These are phyloP conservation scores for Threskiornis aethiopicus DNA, from an alignment of 2,797 vertebrate genomes.

Conservation along the genomic window DNA sequence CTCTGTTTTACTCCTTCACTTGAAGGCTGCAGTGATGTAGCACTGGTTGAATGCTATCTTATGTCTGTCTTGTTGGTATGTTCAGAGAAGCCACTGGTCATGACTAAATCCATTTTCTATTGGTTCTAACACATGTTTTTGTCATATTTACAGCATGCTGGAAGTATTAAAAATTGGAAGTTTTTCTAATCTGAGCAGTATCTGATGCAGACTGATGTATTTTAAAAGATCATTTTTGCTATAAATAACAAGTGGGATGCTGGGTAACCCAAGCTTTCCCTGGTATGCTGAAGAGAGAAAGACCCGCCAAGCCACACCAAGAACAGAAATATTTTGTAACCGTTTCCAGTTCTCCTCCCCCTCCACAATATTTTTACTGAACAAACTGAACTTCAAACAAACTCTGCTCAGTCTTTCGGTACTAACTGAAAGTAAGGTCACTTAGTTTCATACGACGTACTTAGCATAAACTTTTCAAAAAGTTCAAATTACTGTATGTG, in stretches of 20 bases:
- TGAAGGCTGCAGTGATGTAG: neutral
- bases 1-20: neutral
- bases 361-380: neutral
- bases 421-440: neutral
- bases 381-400: neutral
- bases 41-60: neutral
- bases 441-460: neutral
- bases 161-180: neutral
- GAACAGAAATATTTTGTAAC: neutral
- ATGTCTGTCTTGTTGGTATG: neutral
- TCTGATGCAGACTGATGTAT: neutral
- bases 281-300: neutral
- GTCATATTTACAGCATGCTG: neutral
- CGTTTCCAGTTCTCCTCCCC: neutral
- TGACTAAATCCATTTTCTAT: neutral
- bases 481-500: neutral
- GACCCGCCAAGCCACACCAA: neutral
- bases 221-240: neutral
- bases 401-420: neutral
- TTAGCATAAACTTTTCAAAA: neutral
- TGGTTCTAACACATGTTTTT: neutral
- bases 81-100: neutral
- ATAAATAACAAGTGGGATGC: neutral
- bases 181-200: neutral
- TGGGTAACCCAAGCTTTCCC: neutral